phyloP scores from a whole-genome alignment of 2,113 vertebrate genomes.

The Prunella fulvescens region DNA sequence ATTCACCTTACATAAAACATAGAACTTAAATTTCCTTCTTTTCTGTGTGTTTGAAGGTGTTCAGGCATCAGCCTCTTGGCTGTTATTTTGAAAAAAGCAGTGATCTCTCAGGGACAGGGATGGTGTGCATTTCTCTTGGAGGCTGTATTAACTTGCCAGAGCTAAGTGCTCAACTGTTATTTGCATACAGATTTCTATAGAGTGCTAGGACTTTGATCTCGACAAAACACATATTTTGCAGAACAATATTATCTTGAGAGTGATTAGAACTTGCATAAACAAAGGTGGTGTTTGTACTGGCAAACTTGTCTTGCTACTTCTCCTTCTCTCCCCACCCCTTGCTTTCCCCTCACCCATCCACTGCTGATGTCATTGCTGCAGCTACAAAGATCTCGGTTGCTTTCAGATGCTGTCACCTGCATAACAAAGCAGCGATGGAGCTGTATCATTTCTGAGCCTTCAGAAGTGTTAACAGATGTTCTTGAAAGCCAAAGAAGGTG shows the following conservation, averaged over 20 bases:
- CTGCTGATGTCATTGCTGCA: neutral
- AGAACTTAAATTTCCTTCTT: neutral
- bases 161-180: neutral
- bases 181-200: neutral
- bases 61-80: neutral
- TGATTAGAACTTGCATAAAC: neutral
- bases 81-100: neutral
- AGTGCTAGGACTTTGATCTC: conserved; percentile 12
- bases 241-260: neutral
- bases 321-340: neutral
- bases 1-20: neutral
- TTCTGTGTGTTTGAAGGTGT: neutral
- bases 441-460: conserved; percentile 26
- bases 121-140: neutral
- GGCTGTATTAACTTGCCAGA: neutral
- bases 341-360: neutral
- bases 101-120: neutral
- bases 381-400: neutral
- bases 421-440: neutral
- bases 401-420: conserved; percentile 38
- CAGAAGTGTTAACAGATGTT: conserved; percentile 49
- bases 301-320: neutral
- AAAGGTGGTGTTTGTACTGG: neutral
- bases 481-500: conserved; percentile 33
- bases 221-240: neutral